Evolutionary conservation across 2,113 vertebrate species (phyloP).

Genomic region (Pyrgilauda ruficollis): DNA sequence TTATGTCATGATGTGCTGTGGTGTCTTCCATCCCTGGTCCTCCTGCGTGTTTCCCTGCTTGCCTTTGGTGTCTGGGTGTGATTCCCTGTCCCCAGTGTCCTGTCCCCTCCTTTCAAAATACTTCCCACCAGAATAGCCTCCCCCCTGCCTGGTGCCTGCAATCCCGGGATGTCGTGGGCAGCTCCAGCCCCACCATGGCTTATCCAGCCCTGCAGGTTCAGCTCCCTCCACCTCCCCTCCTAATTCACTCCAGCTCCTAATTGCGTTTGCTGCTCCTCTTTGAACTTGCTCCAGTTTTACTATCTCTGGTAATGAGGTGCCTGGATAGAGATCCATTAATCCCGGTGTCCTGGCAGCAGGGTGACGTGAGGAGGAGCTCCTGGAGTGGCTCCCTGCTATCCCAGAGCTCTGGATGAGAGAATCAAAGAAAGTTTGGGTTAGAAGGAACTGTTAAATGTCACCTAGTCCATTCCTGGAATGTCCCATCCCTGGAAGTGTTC

Average conservation of each 20-base stretch:
- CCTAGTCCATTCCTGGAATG: not conserved
- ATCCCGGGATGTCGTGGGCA: not conserved
- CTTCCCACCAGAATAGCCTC: not conserved
- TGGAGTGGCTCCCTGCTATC: accelerated
- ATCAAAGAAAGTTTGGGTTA: not conserved
- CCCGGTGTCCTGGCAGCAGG: not conserved
- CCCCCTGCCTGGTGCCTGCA: not conserved
- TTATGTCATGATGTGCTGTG: not conserved
- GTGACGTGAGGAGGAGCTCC: not conserved
- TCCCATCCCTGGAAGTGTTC: not conserved
- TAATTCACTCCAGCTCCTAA: conserved; percentile 1
- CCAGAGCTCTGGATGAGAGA: not conserved
- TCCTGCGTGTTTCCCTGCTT: not conserved
- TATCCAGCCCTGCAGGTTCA: not conserved
- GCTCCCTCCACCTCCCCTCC: not conserved
- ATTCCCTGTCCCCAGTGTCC: not conserved
- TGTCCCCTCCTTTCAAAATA: not conserved
- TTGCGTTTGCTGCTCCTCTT: conserved; percentile 22
- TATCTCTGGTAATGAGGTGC: conserved; percentile 47
- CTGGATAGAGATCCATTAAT: conserved; percentile 9
- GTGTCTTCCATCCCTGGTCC: not conserved
- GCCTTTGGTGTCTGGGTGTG: not conserved
- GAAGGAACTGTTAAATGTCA: not conserved
- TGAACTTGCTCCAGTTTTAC: conserved; percentile 47
- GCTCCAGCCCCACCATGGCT: accelerated